Evolutionary conservation across 2,888 invertebrate species (phyloP).

Genomic region (Drosophila niveifrons): DNA sequence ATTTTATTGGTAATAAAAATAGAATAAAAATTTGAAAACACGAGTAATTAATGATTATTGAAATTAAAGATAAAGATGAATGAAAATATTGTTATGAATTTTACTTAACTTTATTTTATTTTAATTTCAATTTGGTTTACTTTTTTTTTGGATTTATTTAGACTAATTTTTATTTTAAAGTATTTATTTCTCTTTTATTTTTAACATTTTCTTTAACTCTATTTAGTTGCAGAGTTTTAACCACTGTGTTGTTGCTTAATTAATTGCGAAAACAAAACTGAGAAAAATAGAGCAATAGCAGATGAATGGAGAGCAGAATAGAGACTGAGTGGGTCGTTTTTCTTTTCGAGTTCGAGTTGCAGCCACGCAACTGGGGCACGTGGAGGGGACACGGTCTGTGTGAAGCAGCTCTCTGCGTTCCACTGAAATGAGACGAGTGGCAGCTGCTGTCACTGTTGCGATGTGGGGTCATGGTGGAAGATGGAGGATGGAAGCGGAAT

Average conservation of each 20-base stretch:
- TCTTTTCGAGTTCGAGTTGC: conserved; percentile 13
- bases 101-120: no score
- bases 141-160: no score
- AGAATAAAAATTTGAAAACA: no score
- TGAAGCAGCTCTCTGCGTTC: conserved; percentile 39
- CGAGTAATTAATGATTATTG: no score
- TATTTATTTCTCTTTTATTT: no score
- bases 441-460: conserved; percentile 43
- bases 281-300: conserved; percentile 31
- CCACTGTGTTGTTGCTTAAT: conserved; percentile 51
- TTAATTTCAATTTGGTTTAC: no score
- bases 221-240: neutral
- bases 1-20: no score
- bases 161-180: no score
- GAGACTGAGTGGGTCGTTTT: neutral
- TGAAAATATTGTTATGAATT: no score
- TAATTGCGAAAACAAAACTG: conserved; percentile 57
- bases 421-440: conserved; percentile 60
- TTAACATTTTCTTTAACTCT: neutral
- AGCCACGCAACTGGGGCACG: conserved; percentile 24
- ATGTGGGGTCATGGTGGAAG: neutral
- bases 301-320: neutral
- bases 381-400: conserved; percentile 32
- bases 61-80: no score
- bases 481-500: neutral